These are phyloP conservation scores for Pelosia muscerda DNA, from an alignment of 2,888 invertebrate genomes.

Conservation along the genomic window DNA sequence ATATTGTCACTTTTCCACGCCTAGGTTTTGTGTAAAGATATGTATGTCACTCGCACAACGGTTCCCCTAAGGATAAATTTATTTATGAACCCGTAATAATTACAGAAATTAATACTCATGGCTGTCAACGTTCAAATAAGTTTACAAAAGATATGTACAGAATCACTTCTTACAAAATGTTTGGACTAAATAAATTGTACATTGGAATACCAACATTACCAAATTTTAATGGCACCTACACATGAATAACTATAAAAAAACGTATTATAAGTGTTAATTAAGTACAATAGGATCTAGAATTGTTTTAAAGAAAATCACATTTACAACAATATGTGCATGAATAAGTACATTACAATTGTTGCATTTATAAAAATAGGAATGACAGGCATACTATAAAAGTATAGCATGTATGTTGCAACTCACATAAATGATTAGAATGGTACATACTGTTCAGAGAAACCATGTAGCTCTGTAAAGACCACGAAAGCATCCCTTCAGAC, in stretches of 20 bases:
- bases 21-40: no score
- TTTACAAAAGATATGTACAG: conserved; percentile 5
- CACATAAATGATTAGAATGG: neutral
- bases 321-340: conserved; percentile 12
- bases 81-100: neutral
- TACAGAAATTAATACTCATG: neutral
- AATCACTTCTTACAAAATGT: neutral
- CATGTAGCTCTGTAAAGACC: neutral
- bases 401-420: conserved; percentile 5
- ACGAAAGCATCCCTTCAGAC: no score
- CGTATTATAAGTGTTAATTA: conserved; percentile 17
- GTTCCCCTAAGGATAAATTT: no score
- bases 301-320: conserved; percentile 13
- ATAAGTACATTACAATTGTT: neutral
- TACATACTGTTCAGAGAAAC: conserved; percentile 3
- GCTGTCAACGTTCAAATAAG: conserved; percentile 10
- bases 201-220: conserved; percentile 15
- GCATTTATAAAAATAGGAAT: neutral
- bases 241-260: conserved; percentile 8
- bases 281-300: conserved; percentile 25
- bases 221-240: conserved; percentile 31
- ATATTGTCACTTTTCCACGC: no score
- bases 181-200: conserved; percentile 32
- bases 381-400: neutral
- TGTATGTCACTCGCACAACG: no score